Evolutionary conservation across 35 echinoderm and acorn worm genomes (phyloP), one percentile per base, ranked within the genome.

Genomic region (Hemicentrotus pulcherrimus): DNA sequence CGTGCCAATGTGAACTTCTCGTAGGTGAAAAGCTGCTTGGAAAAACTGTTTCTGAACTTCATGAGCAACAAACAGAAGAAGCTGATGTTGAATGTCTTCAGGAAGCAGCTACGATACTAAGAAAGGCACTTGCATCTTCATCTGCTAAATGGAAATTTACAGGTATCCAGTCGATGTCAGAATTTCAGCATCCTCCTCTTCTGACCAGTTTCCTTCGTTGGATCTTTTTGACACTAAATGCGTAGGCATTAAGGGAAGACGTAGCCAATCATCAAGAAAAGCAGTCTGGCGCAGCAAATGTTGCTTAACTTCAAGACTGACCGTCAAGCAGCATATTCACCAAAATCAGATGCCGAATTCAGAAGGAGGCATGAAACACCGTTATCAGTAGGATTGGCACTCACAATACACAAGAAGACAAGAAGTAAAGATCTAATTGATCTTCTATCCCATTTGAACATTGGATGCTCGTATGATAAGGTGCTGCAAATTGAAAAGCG

Each of bases 21-120:
- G 85, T 95, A 95, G 89, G 94, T 95, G 86, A 95, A 46, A 95
- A 47, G 30, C 86, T 95, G 31, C 85, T 95, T 6, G 86, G 86
- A 6, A 89, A 31, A 59, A 61, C 94, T 95, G 94, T 95, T 48
- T n/a, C 31, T 10, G 86, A 95, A 31, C 86, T 89, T 95, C 85
- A 94, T n/a, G n/a, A n/a, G n/a, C n/a, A n/a, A n/a, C n/a, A n/a
- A 55, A 55, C 13, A 14, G 94, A 90, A 16, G 12, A 95, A 48
- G 85, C 32, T 14, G 94, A 94, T 85, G 32, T 94, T 16, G 65
- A 78, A 85, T 94, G 94, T 86, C 19, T 94, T 4, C 7, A 32
- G 85, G 12, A 94, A 33, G 94, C 94, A 4, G 94, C 94, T 88
- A 31, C 13, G 32, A 88, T 95, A 9, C 33, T 95, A 19, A 95